Evolutionary conservation across 2,888 invertebrate genomes (phyloP).

Genomic region (Plagodis pulveraria): DNA sequence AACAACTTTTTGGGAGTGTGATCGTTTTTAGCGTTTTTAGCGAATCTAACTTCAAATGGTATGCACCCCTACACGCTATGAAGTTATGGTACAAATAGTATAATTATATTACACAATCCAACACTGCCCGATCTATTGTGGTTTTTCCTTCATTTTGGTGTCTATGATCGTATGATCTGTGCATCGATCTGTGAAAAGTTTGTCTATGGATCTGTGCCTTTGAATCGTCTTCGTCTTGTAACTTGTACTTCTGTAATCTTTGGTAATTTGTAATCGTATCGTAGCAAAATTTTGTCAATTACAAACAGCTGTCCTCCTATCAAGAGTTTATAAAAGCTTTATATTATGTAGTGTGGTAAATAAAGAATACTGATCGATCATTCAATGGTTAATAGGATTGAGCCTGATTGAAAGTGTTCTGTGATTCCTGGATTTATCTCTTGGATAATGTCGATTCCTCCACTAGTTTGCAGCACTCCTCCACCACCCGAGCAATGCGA

Average conservation of each 20-base stretch:
- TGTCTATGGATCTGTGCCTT: too few relatives aligned
- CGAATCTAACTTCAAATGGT: too few relatives aligned
- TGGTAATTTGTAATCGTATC: slow-evolving; percentile 28
- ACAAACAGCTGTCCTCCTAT: slow-evolving; percentile 71
- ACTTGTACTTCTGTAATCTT: too few relatives aligned
- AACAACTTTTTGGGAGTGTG: too few relatives aligned
- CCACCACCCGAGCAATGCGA: slow-evolving; percentile 88
- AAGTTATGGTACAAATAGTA: too few relatives aligned
- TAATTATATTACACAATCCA: too few relatives aligned
- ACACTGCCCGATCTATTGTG: too few relatives aligned
- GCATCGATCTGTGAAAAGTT: too few relatives aligned
- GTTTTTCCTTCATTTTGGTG: too few relatives aligned
- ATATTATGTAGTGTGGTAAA: slow-evolving; percentile 27
- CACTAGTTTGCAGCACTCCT: slow-evolving; percentile 87
- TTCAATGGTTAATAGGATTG: slow-evolving; percentile 14
- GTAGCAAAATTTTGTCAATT: slow-evolving; percentile 69
- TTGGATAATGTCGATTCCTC: slow-evolving; percentile 86
- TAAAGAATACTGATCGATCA: slow-evolving; percentile 20
- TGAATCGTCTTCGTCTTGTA: not conserved
- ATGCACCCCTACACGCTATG: too few relatives aligned
- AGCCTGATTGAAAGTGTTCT: slow-evolving; percentile 40
- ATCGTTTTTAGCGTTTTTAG: too few relatives aligned
- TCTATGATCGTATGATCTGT: too few relatives aligned
- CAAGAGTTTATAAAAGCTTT: slow-evolving; percentile 16
- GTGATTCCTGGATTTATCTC: slow-evolving; percentile 43